Evolutionary conservation across 2,797 vertebrate species (phyloP).

Genomic region (Falco biarmicus): DNA sequence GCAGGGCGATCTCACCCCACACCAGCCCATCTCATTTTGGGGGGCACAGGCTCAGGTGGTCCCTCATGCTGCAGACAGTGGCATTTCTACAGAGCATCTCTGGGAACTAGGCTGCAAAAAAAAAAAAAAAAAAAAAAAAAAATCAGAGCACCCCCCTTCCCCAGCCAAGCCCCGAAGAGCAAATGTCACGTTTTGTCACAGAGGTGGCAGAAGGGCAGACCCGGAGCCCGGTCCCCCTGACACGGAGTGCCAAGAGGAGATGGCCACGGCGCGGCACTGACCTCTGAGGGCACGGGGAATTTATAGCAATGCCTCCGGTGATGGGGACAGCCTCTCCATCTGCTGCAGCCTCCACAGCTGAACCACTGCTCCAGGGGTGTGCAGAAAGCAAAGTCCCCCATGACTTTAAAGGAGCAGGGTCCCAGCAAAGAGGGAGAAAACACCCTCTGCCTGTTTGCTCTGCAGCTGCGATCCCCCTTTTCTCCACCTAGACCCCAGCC

Average conservation of each 20-base stretch:
- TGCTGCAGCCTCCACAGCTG: slow-evolving; percentile 30
- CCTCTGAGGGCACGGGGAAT: not conserved
- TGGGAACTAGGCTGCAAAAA: not conserved
- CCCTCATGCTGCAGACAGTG: not conserved
- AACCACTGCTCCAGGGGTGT: not conserved
- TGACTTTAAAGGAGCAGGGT: not conserved
- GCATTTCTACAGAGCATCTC: rapidly evolving
- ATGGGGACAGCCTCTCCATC: not conserved
- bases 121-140: too few species aligned
- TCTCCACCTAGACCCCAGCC: not conserved
- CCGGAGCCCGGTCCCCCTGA: rapidly evolving
- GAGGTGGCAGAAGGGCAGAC: not conserved
- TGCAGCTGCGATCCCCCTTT: not conserved
- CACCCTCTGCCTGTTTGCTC: not conserved
- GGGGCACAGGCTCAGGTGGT: not conserved
- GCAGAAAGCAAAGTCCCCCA: rapidly evolving
- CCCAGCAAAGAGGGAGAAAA: not conserved
- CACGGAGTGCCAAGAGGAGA: not conserved
- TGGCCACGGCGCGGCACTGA: rapidly evolving
- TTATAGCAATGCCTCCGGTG: not conserved
- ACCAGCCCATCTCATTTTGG: rapidly evolving
- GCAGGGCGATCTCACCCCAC: not conserved
- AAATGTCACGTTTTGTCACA: rapidly evolving
- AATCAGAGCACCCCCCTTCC: not conserved
- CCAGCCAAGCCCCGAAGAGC: not conserved